Conservation (phyloP, 2,797 vertebrate genomes). For the Cichlasoma orientale region DNA sequence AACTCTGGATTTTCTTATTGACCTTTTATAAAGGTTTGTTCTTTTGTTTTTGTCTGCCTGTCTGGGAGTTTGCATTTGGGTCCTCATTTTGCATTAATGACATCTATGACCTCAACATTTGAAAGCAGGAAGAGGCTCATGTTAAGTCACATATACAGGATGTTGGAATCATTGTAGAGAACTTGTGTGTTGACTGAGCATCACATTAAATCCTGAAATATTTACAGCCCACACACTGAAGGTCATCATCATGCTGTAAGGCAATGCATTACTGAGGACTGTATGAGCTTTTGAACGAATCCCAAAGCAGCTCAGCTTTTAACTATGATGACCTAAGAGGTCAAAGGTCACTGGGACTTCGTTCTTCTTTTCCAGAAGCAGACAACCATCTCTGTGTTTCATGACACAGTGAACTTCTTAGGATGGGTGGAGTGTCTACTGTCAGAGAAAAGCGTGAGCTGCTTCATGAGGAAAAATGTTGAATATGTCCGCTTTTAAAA, state of each 20-base stretch:
- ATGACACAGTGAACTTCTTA: constrained; percentile 16
- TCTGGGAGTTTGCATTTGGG: not conserved
- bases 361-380: constrained; percentile 6
- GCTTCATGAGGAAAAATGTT: constrained; percentile 1
- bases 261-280: constrained; percentile 60
- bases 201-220: constrained; percentile 44
- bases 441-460: constrained; percentile 12
- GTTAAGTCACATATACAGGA: constrained; percentile 57
- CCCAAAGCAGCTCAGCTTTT: constrained; percentile 61
- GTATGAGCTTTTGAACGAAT: constrained; percentile 42
- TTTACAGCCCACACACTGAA: constrained; percentile 42
- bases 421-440: not conserved
- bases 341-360: constrained; percentile 34
- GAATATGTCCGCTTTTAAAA: constrained; percentile 1
- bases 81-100: too few relatives aligned
- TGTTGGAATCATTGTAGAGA: constrained; percentile 38
- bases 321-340: constrained; percentile 23
- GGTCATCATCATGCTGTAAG: constrained; percentile 1
- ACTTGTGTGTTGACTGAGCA: constrained; percentile 32
- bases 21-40: constrained; percentile 17
- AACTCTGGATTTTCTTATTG: not conserved
- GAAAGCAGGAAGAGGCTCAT: constrained; percentile 46
- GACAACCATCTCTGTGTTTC: constrained; percentile 29
- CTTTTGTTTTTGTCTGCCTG: too few relatives aligned
- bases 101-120: constrained; percentile 21